phyloP scores from a whole-genome alignment of 2,888 invertebrate species.

The Arctia plantaginis region DNA sequence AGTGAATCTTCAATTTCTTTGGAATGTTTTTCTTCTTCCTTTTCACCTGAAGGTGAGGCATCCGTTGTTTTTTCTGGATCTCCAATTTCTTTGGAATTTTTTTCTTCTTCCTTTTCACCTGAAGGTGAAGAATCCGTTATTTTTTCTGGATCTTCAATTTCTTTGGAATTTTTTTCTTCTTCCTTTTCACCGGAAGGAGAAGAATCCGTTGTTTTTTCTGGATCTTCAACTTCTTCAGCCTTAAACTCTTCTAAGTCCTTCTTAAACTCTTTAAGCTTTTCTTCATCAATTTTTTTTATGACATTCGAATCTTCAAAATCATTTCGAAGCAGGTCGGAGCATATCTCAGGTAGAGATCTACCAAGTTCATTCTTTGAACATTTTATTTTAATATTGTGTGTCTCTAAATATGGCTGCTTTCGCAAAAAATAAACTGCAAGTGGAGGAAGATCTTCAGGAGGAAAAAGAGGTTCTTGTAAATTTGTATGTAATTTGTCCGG shows the following conservation, averaged over 20 bases:
- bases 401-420: not conserved
- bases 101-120: not conserved
- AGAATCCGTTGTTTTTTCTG: constrained; percentile 1
- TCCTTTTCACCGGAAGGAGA: not conserved
- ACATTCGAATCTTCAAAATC: not conserved
- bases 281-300: not conserved
- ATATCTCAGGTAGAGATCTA: not conserved
- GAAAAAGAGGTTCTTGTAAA: constrained; percentile 29
- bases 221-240: not conserved
- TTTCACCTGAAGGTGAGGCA: not conserved
- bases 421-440: not conserved
- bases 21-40: constrained; percentile 8
- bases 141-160: not conserved
- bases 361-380: not conserved
- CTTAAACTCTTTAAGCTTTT: not conserved
- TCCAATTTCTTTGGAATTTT: constrained; percentile 16
- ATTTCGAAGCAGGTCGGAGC: not conserved
- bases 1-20: constrained; percentile 4
- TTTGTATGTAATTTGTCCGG: constrained; percentile 31
- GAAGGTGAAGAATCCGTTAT: not conserved
- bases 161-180: too few relatives aligned
- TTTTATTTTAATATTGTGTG: not conserved
- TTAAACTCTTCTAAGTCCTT: not conserved
- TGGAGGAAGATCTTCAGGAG: not conserved
- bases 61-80: not conserved